Evolutionary conservation across 2,113 vertebrate species (phyloP).

Genomic region (Halichoeres trimaculatus): DNA sequence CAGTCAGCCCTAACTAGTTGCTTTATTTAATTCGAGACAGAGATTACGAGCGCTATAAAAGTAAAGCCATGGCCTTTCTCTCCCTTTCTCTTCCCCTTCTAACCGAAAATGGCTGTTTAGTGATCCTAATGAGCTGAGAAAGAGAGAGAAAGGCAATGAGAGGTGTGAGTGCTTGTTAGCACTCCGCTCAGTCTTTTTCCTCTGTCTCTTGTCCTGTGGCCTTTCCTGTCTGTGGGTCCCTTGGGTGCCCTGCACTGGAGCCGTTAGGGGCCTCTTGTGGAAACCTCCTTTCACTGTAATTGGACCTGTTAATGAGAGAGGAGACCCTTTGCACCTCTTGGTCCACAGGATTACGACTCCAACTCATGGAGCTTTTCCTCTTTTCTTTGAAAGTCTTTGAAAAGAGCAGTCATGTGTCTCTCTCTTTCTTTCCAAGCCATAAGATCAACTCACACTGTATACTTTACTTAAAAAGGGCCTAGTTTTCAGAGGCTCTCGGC

Average conservation of each 20-base stretch:
- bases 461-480: conserved; percentile 68
- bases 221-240: conserved; percentile 59
- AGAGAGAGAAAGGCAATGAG: conserved; percentile 57
- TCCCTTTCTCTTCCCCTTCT: conserved; percentile 14
- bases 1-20: conserved; percentile 53
- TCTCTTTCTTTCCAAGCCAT: conserved; percentile 37
- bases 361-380: conserved; percentile 15
- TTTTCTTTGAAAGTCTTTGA: conserved; percentile 50
- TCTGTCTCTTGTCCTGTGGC: conserved; percentile 42
- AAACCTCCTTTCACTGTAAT: conserved; percentile 61
- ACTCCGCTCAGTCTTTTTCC: conserved; percentile 21
- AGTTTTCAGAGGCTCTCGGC: conserved; percentile 50
- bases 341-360: conserved; percentile 60
- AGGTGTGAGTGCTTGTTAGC: conserved; percentile 76
- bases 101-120: conserved; percentile 72
- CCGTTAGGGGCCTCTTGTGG: conserved; percentile 50
- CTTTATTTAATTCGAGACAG: conserved; percentile 70
- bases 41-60: conserved; percentile 61
- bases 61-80: conserved; percentile 35
- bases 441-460: conserved; percentile 60
- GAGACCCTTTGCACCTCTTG: conserved; percentile 47
- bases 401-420: conserved; percentile 18
- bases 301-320: conserved; percentile 71
- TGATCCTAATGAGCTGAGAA: conserved; percentile 81
- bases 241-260: conserved; percentile 43